Evolutionary conservation across 2,888 invertebrate species (phyloP), one percentile per base, ranked within the genome.

Genomic region (Octonoba sinensis): DNA sequence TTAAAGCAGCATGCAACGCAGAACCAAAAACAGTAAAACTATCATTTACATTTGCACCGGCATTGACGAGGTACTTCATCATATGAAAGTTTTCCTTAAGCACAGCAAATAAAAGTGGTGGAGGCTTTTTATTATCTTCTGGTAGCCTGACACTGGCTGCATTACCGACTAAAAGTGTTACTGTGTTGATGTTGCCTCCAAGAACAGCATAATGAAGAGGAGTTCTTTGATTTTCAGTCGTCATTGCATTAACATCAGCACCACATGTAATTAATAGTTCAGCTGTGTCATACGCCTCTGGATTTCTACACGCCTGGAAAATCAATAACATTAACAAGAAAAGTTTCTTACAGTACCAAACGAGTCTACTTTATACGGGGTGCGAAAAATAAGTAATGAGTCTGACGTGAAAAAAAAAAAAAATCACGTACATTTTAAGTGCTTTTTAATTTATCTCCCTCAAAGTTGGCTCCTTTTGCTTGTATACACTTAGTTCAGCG

Each of bases 161-260:
- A 88, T 95, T 94, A 87, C 94, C 93, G 62, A 96, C 90, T 75
- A 97, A 89, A 59, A 95, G 90, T 86, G 93, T 93, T 0, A 95
- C 93, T 15, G 93, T 91, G 85, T 92, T 93, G 36, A 89, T 87
- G 84, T 91, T 91, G 86, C 94, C 96, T 74, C 94, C 93, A 62
- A 95, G 91, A 0, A 96, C 93, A 2, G 95, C 96, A 88, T 95
- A 96, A 87, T 96, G 96, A 87, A 97, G 90, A 2, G 96, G 95
- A 1, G 95, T 95, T 78, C 96, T 91, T 87, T 92, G 83, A 87
- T 96, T 96, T 87, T 95, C 94, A 78, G 95, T 91, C 0, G 95
- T 93, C 90, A 93, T 93, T 3, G 94, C 93, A 88, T 96, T 96
- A 1, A 96, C 93, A 86, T 96, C 93, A 0, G 96, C 96, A 0